phyloP scores from a whole-genome alignment of 1,140 invertebrate species.

The Adoxophyes honmai region DNA sequence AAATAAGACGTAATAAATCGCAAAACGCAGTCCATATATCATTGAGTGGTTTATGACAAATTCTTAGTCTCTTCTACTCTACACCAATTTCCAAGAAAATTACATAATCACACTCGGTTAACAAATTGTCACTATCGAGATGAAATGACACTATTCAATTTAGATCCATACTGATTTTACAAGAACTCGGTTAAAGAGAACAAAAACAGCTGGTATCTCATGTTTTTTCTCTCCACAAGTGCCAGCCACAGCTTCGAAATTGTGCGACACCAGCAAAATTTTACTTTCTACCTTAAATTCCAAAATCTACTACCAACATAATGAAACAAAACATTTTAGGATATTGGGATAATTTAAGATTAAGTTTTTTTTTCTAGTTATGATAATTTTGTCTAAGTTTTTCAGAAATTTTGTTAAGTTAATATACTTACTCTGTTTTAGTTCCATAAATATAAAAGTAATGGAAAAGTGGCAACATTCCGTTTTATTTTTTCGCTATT shows the following conservation, averaged over 20 bases:
- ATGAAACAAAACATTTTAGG: slow-evolving; percentile 9
- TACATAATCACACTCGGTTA: slow-evolving; percentile 46
- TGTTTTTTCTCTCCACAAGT: slow-evolving; percentile 41
- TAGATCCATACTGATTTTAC: slow-evolving; percentile 68
- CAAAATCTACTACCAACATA: slow-evolving; percentile 5
- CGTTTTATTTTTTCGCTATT: no score
- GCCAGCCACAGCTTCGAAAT: slow-evolving; percentile 12
- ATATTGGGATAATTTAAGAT: no score
- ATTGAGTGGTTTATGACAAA: slow-evolving; percentile 49
- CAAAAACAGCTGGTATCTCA: slow-evolving; percentile 69
- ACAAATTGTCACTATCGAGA: slow-evolving; percentile 48
- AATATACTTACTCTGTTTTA: no score
- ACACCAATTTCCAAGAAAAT: slow-evolving; percentile 46
- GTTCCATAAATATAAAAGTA: no score
- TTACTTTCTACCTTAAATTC: slow-evolving; percentile 3
- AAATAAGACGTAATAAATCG: slow-evolving; percentile 62
- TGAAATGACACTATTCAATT: slow-evolving; percentile 68
- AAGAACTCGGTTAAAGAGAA: slow-evolving; percentile 51
- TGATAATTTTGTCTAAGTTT: no score
- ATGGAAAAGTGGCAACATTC: no score
- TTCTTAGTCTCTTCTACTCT: slow-evolving; percentile 45
- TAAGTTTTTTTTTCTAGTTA: no score
- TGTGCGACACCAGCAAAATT: background rate
- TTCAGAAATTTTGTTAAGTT: no score
- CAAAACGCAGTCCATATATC: slow-evolving; percentile 49